Base-by-base conservation (phyloP, 2,888 invertebrate species). In the Apamea monoglypha region DNA sequence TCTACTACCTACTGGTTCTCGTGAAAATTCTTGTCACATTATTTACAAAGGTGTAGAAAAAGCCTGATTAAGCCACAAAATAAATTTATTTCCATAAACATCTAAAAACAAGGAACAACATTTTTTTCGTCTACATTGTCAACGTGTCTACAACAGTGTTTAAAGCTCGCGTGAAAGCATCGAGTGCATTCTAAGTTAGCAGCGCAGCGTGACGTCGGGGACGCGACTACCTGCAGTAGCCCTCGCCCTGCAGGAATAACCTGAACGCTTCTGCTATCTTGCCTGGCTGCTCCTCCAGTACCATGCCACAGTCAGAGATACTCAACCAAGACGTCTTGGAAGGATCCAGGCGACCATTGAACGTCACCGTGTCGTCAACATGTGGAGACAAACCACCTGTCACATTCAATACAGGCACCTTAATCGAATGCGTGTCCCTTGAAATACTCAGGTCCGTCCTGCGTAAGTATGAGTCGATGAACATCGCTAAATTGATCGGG, bases 241-340 rank as follows among this genome's bases (percentile, higher is more conserved):
- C 99, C 97, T 99, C 99, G 90, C 99, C 99, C 97, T 99, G 99
- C 89, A 99, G 97, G 97, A 99, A 99, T 91, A 99, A 98, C 94
- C 99, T 97, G 96, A 99, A 98, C 79, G 99, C 99, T 97, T 99
- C 99, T 92, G 99, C 98, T 90, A 99, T 98, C 97, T 99, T 99
- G 90, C 98, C 98, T 66, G 99, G 99, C 95, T 99, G 99, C 95
- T 99, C 99, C 97, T 99, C 99, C 92, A 99, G 96, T 14, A 99
- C 99, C 98, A 99, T 99, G 84, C 99, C 99, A 94, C 99, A 99
- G 95, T 99, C 99, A 53, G 99, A 99, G 91, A 99, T 98, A 98
- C 99, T 99, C 98, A 99, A 98, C 99, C 99, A 99, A 72, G 99
- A 99, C 61, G 99, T 99, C 95, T 98, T 99, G 84, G 98, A 98